Evolutionary conservation across 2,113 vertebrate species (phyloP).

Genomic region (Sebastes fasciatus): DNA sequence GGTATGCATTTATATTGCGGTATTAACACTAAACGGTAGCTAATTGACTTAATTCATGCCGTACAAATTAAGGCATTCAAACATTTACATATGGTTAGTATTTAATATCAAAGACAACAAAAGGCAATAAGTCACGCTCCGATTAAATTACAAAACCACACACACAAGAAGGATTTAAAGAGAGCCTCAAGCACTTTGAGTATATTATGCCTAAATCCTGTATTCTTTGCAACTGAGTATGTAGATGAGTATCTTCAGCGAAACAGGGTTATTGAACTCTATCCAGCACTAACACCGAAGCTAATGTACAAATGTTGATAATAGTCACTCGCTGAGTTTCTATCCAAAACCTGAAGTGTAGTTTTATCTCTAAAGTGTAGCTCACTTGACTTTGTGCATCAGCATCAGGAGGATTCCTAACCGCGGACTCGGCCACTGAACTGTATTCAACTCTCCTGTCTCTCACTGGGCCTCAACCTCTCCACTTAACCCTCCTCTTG

Average conservation of each 20-base stretch:
- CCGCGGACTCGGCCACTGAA: constrained; percentile 16
- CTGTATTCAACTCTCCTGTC: constrained; percentile 34
- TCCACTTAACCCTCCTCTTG: constrained; percentile 61
- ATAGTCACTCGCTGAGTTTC: neutral
- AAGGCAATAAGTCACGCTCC: constrained; percentile 14
- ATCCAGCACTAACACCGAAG: neutral
- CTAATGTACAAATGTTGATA: neutral
- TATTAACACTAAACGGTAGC: neutral
- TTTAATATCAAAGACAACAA: constrained; percentile 14
- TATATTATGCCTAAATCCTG: neutral
- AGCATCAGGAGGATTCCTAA: constrained; percentile 27
- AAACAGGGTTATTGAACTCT: neutral
- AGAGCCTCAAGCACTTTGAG: neutral
- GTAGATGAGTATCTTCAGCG: neutral
- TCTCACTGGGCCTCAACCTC: constrained; percentile 34
- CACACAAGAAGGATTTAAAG: constrained; percentile 2
- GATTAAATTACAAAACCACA: constrained; percentile 10
- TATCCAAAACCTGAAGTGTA: neutral
- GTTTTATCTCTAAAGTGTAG: neutral
- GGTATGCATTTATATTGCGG: neutral
- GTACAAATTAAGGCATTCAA: neutral
- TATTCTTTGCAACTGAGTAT: neutral
- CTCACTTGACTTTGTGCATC: constrained; percentile 21
- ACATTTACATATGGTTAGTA: neutral
- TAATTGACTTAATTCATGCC: neutral